phyloP scores from a whole-genome alignment of 2,797 vertebrate genomes.

The Rousettus madagascariensis region DNA sequence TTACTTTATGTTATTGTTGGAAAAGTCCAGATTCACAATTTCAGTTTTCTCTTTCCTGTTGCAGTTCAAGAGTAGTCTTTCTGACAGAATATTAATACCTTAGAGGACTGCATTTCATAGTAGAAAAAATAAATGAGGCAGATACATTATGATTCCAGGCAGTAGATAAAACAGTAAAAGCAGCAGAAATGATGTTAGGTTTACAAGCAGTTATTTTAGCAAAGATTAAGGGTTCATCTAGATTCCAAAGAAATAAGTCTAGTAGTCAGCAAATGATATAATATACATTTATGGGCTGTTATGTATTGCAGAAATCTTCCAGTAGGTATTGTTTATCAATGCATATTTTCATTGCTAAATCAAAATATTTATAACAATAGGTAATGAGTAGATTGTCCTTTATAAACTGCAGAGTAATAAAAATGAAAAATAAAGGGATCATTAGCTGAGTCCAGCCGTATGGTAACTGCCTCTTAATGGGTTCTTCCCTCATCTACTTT shows the following conservation, averaged over 20 bases:
- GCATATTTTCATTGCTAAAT: conserved; percentile 69
- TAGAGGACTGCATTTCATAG: conserved; percentile 60
- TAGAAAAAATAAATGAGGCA: conserved; percentile 75
- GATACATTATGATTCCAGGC: conserved; percentile 72
- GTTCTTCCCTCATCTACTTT: conserved; percentile 70
- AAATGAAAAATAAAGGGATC: conserved; percentile 77
- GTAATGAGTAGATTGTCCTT: conserved; percentile 76
- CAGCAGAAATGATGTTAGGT: conserved; percentile 59
- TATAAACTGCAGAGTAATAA: conserved; percentile 76
- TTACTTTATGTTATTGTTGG: conserved; percentile 23
- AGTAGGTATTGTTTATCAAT: conserved; percentile 66
- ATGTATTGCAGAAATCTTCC: conserved; percentile 64
- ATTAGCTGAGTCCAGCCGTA: conserved; percentile 65
- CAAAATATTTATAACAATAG: conserved; percentile 77
- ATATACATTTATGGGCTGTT: conserved; percentile 50
- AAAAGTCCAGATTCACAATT: conserved; percentile 61
- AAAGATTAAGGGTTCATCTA: conserved; percentile 69
- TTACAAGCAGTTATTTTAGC: conserved; percentile 68
- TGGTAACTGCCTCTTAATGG: conserved; percentile 69
- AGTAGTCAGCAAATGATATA: conserved; percentile 32
- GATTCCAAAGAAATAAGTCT: conserved; percentile 44
- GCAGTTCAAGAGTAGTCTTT: conserved; percentile 56
- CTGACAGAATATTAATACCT: conserved; percentile 82
- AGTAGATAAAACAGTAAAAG: conserved; percentile 77
- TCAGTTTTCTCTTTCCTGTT: conserved; percentile 46